Evolutionary conservation across 2,888 invertebrate species (phyloP).

Genomic region (Caprella mutica): DNA sequence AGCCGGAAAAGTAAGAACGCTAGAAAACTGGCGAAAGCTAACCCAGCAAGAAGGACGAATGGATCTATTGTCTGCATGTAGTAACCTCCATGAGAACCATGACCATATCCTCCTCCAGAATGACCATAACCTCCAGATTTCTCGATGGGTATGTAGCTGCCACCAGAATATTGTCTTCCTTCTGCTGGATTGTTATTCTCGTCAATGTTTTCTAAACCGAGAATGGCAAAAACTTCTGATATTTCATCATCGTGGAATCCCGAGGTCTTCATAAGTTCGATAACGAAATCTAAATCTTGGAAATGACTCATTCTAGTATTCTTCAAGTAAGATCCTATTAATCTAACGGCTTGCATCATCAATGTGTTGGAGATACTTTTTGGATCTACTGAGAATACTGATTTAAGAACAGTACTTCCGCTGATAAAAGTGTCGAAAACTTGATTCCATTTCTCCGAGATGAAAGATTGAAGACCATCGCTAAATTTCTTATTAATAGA

Average conservation of each 20-base stretch:
- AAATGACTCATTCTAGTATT: neutral
- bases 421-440: slow-evolving; percentile 12
- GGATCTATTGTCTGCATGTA: slow-evolving; percentile 31
- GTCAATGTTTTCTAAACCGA: slow-evolving; percentile 7
- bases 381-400: neutral
- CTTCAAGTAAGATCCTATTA: neutral
- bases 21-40: slow-evolving; percentile 31
- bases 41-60: slow-evolving; percentile 27
- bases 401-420: slow-evolving; percentile 17
- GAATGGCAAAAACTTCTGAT: slow-evolving; percentile 20
- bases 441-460: slow-evolving; percentile 20
- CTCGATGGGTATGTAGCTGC: neutral
- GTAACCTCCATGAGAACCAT: slow-evolving; percentile 15
- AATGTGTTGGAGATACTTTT: neutral
- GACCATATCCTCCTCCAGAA: neutral
- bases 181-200: neutral
- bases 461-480: slow-evolving; percentile 13
- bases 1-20: slow-evolving; percentile 28
- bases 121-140: slow-evolving; percentile 23
- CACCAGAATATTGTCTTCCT: slow-evolving; percentile 6
- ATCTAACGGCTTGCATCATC: neutral
- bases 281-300: slow-evolving; percentile 22
- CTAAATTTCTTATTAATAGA: slow-evolving; percentile 16
- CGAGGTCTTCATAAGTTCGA: slow-evolving; percentile 25
- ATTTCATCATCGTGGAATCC: slow-evolving; percentile 28